phyloP scores from a whole-genome alignment of 2,797 vertebrate species.

The Acipenser oxyrinchus region DNA sequence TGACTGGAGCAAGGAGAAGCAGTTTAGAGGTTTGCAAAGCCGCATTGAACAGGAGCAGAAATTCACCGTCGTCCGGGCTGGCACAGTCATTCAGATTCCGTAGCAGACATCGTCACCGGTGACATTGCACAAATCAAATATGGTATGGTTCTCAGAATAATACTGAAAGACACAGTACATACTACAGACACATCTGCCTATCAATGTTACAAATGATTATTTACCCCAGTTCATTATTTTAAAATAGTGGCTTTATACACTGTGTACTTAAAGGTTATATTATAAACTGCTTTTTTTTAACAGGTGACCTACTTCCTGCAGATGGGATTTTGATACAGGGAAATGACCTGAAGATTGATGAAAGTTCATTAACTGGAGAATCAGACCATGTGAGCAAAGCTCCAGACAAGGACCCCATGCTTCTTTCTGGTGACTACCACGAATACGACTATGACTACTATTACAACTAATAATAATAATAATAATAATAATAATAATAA shows the following conservation, averaged over 20 bases:
- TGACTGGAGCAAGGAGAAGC: slow-evolving; percentile 98
- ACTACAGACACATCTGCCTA: too few species aligned
- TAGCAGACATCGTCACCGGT: slow-evolving; percentile 86
- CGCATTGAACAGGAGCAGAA: slow-evolving; percentile 97
- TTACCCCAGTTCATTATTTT: too few species aligned
- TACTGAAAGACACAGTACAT: too few species aligned
- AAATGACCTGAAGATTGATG: slow-evolving; percentile 94
- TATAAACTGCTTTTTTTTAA: slow-evolving; percentile 1
- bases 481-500: too few species aligned
- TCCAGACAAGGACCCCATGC: slow-evolving; percentile 90
- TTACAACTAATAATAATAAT: too few species aligned
- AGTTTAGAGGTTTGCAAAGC: slow-evolving; percentile 92
- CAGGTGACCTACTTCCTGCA: slow-evolving; percentile 89
- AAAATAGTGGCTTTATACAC: too few species aligned
- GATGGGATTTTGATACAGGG: slow-evolving; percentile 94
- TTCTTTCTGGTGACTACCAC: slow-evolving; percentile 76
- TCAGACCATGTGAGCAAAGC: slow-evolving; percentile 92
- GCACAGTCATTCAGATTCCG: slow-evolving; percentile 85
- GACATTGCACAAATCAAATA: slow-evolving; percentile 97
- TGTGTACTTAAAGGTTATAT: background rate
- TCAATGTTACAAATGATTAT: too few species aligned
- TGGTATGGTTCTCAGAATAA: slow-evolving; percentile 53
- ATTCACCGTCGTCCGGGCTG: slow-evolving; percentile 83
- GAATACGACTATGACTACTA: too few species aligned
- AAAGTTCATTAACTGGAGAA: slow-evolving; percentile 93